Base-by-base conservation (phyloP, 2,888 invertebrate species). In the Limnephilus lunatus region DNA sequence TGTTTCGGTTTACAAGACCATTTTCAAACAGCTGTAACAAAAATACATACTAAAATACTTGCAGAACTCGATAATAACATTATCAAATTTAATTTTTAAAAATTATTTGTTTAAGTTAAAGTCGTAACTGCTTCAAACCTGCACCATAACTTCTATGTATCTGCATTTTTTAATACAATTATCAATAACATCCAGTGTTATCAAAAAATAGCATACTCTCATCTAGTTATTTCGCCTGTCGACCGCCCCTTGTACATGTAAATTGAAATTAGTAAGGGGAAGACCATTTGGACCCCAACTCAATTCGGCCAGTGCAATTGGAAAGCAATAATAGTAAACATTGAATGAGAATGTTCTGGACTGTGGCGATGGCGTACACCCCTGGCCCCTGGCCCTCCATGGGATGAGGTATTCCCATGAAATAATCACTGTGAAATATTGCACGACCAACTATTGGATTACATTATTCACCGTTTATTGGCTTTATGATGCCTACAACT, bases 241-340 rank as follows among this genome's bases (percentile, higher is more conserved):
- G 53, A 88, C 89, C 86, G 53, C 92, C 91, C 91, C 90, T 91
- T 85, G 90, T 92, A 92, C 91, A 93, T 92, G 93, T 91, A 93
- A 93, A 93, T 93, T 93, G 93, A 93, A 93, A 93, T 93, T 93
- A 93, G 68, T 68, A 31, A 88, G 93, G 93, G 92, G 93, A 81
- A 87, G 87, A 53, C 89, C 31, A 31, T 89, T 81, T 80, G 90
- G 44, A 92, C 92, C 92, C 93, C 91, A 93, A 92, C 91, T 91
- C 91, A 90, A 92, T 92, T 91, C 80, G 81, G 87, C 81, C 89
- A 48, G 90, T 91, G 93, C 93, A 93, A 93, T 93, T 91, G 93
- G 90, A 93, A 92, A 92, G 93, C 93, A 93, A 93, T 93, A 92
- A 93, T 93, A 92, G 91, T 93, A 93, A 93, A 93, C 93, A 93